These are phyloP conservation scores for Chaetorhynchus papuensis DNA, from an alignment of 2,113 vertebrate genomes.

Conservation along the genomic window DNA sequence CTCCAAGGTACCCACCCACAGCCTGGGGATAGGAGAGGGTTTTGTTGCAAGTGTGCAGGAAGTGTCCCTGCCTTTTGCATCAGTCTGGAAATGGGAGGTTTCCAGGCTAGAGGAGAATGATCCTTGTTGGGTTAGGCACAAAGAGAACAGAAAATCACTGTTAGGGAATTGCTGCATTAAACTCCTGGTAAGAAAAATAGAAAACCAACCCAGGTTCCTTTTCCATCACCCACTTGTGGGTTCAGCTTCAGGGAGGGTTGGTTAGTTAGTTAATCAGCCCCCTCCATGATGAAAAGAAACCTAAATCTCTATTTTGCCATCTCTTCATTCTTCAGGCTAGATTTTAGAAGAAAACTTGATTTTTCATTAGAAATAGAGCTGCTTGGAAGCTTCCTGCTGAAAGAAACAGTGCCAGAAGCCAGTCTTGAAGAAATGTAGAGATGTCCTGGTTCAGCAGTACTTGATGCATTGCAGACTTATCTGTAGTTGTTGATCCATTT, in stretches of 20 bases:
- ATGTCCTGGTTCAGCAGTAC: not conserved
- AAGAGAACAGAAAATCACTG: not conserved
- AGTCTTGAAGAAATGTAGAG: not conserved
- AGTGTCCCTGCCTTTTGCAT: no score
- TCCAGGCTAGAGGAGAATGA: not conserved
- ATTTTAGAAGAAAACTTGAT: not conserved
- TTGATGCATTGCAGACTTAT: not conserved
- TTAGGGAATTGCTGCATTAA: not conserved
- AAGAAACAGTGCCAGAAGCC: not conserved
- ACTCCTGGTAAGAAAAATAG: not conserved
- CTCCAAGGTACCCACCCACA: constrained; percentile 83
- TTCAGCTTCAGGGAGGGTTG: not conserved
- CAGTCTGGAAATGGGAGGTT: not conserved
- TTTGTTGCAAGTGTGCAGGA: not conserved
- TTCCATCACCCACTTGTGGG: not conserved
- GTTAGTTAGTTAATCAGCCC: not conserved
- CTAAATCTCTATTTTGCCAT: not conserved
- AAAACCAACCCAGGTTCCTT: not conserved
- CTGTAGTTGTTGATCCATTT: not conserved
- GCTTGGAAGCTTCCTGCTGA: not conserved
- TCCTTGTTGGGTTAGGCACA: not conserved
- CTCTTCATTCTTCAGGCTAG: not conserved
- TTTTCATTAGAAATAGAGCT: not conserved
- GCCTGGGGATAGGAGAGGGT: not conserved
- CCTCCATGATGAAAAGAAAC: not conserved